Evolutionary conservation across 2,888 invertebrate species (phyloP), one percentile per base, ranked within the genome.

Genomic region (Tetragonula carbonaria): DNA sequence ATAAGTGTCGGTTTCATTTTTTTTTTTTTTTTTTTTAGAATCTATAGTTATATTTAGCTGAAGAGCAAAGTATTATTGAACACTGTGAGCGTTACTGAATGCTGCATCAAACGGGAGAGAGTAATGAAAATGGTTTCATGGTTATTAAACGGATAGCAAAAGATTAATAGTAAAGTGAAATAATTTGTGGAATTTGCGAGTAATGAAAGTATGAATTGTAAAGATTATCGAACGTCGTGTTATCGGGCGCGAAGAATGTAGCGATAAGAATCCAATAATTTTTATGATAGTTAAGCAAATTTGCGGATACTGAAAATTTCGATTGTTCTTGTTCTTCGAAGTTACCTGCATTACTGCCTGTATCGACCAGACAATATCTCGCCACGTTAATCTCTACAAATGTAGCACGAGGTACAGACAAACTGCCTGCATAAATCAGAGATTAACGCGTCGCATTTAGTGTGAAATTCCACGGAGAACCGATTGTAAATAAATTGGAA

Each of bases 351-450:
- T 28, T 28, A 57, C 2, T 23, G n/a, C 5, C n/a, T 21, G 14
- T 2, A n/a, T 14, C 2, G 13, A 5, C 57, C 23, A 14, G 23
- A 59, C 28, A 59, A 59, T 59, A n/a, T n/a, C 13, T 23, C 2
- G n/a, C n/a, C 23, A 14, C 5, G n/a, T 5, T 14, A n/a, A 5
- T 23, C 13, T 59, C 13, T 5, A n/a, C n/a, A 14, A 59, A 59
- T 59, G 57, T 59, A 45, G 28, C 33, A 63, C 28, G 33, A 67
- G 4, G 8, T 16, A 45, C 50, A 3, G 51, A 28, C 23, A n/a
- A 53, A 5, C 51, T 62, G 18, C 50, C 4, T 0, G 38, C 63
- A 55, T 84, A 84, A 77, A 84, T 84, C 68, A 74, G 11, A 28
- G 59, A 80, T 83, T 84, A 66, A 74, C 33, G n/a, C 57, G 33